Evolutionary conservation across 2,888 invertebrate genomes (phyloP).

Genomic region (Syrphus vitripennis): DNA sequence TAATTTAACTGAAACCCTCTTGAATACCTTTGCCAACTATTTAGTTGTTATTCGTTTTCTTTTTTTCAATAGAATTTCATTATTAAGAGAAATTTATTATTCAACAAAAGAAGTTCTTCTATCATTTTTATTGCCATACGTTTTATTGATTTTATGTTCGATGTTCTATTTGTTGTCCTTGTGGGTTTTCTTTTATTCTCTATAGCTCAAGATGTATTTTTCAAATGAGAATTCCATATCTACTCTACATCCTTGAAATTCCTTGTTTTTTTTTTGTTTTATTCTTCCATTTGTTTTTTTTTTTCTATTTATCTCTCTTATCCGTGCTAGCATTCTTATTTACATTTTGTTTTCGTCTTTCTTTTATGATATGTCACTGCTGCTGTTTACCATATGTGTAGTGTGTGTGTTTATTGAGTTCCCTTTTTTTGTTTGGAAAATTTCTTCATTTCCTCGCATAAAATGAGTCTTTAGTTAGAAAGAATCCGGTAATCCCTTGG

Average conservation of each 20-base stretch:
- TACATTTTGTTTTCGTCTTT: background rate
- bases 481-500: background rate
- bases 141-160: conserved; percentile 5
- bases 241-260: background rate
- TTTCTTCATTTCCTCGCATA: conserved; percentile 8
- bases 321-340: background rate
- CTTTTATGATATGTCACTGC: background rate
- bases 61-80: background rate
- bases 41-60: background rate
- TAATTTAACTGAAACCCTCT: background rate
- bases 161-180: background rate
- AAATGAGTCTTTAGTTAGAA: background rate
- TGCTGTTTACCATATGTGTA: background rate
- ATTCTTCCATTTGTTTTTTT: background rate
- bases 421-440: background rate
- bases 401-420: conserved; percentile 8
- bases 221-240: conserved; percentile 4
- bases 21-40: background rate
- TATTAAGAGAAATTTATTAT: background rate
- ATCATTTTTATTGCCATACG: background rate
- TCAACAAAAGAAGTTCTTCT: background rate
- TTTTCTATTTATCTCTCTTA: background rate
- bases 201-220: background rate
- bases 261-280: background rate
- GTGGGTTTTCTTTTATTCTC: background rate